Percentiles rank a stretch among this genome's conserved stretches.
These are phyloP conservation scores for Numenius arquata DNA, from an alignment of 2,113 vertebrate genomes.

Conservation along the genomic window DNA sequence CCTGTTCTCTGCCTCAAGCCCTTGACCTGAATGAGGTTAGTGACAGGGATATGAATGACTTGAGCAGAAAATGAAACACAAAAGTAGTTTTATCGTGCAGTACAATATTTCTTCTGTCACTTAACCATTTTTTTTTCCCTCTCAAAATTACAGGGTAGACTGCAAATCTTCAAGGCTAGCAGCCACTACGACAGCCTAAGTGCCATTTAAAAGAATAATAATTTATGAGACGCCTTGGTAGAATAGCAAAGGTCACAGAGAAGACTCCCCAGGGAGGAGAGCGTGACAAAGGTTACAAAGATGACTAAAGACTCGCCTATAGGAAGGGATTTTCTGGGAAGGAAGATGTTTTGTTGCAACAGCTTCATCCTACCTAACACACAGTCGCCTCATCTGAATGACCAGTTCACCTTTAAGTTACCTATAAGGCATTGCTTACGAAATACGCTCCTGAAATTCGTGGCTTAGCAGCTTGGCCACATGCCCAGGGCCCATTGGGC, in stretches of 20 bases:
- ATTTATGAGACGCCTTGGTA: conserved; percentile 46
- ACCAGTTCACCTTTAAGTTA: neutral
- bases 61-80: conserved; percentile 64
- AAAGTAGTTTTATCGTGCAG: conserved; percentile 67
- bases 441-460: rapidly evolving
- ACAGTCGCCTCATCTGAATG: neutral
- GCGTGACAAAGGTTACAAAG: conserved; percentile 43
- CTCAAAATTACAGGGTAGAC: conserved; percentile 69
- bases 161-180: conserved; percentile 70
- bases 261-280: conserved; percentile 11
- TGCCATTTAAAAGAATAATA: conserved; percentile 72
- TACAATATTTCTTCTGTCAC: conserved; percentile 74
- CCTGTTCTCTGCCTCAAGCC: conserved; percentile 58
- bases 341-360: conserved; percentile 4
- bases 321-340: conserved; percentile 1
- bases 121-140: conserved; percentile 55
- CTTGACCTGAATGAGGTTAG: conserved; percentile 77
- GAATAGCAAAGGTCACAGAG: conserved; percentile 42
- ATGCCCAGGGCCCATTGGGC: neutral
- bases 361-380: conserved; percentile 2
- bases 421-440: neutral
- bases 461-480: neutral
- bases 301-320: conserved; percentile 32
- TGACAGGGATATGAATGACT: conserved; percentile 73
- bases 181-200: conserved; percentile 54